These are phyloP conservation scores for Tetrao urogallus DNA, from an alignment of 2,113 vertebrate genomes.

Conservation along the genomic window DNA sequence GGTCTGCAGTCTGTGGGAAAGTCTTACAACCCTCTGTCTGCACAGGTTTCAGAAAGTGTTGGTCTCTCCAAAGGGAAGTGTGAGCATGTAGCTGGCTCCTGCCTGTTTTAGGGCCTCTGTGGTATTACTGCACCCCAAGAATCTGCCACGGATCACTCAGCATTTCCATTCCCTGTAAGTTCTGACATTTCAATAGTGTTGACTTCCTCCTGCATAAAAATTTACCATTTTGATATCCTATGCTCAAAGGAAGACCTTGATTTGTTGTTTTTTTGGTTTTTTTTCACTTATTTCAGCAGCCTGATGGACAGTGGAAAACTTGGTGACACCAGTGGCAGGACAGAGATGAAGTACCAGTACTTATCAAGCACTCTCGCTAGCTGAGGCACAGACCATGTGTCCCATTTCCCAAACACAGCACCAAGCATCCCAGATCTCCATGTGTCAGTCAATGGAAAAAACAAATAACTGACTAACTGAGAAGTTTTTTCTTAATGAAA, in stretches of 20 bases:
- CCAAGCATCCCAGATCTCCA: slow-evolving; percentile 4
- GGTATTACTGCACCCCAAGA: neutral
- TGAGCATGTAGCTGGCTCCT: neutral
- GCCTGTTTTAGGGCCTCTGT: neutral
- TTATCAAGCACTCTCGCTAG: neutral
- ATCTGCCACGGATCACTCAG: neutral
- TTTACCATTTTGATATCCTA: neutral
- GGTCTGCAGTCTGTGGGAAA: neutral
- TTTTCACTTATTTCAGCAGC: neutral
- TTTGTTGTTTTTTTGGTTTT: neutral
- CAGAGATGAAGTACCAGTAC: neutral
- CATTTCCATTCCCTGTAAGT: neutral
- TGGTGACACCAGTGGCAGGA: neutral
- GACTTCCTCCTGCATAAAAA: neutral
- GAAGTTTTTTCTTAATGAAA: slow-evolving; percentile 58
- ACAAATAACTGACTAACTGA: slow-evolving; percentile 47
- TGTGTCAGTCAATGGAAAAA: slow-evolving; percentile 24
- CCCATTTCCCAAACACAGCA: neutral
- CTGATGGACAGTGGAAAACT: neutral
- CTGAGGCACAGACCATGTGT: neutral
- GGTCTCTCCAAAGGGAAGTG: neutral
- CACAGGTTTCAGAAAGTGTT: neutral
- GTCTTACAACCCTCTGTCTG: neutral
- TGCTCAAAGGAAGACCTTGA: neutral
- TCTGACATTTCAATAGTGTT: neutral